Base-by-base conservation (phyloP, 2,113 vertebrate species). In the Stegostoma tigrinum region DNA sequence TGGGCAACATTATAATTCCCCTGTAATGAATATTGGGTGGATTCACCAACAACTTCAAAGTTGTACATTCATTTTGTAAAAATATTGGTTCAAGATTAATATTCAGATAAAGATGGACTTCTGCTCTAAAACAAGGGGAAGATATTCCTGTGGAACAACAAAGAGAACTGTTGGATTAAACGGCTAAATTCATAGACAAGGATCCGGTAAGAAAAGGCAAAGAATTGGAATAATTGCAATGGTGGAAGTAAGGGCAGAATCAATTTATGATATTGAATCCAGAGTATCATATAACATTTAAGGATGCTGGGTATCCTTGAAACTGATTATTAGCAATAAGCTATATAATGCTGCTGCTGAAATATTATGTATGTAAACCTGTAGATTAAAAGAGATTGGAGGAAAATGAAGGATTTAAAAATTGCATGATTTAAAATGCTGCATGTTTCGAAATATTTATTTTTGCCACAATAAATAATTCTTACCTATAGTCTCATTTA, bases 401-500 rank as follows among this genome's bases (percentile, higher is more conserved):
- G 34, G 66, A 5, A 2, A 21, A 38, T 93, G 14, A 93, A 93
- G 12, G 66, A 38, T n/a, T 91, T n/a, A 10, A 66, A 66, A 67
- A 93, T 38, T 66, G 34, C 5, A 19, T 10, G 1, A 93, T 93
- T 19, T 38, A 38, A 66, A n/a, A 93, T n/a, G n/a, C 64, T 38
- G 34, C 42, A 38, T 66, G n/a, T 93, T 93, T 19, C 61, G 66
- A 91, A 91, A 91, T 30, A 24, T 27, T 42, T 12, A 2, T 17
- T 90, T 55, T 61, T 34, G 7, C 86, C 45, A 52, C 27, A 38
- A n/a, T 91, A 38, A 0, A 95, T 0, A 42, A 72, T 70, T 30
- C 96, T 96, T 96, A 98, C 98, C 97, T 0, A 96, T 94, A 0
- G 96, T 96, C 72, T 96, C 97, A 42, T 94, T 96, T 27, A 96